These are phyloP conservation scores for Melieria crassipennis DNA, from an alignment of 2,888 invertebrate genomes.

Conservation along the genomic window DNA sequence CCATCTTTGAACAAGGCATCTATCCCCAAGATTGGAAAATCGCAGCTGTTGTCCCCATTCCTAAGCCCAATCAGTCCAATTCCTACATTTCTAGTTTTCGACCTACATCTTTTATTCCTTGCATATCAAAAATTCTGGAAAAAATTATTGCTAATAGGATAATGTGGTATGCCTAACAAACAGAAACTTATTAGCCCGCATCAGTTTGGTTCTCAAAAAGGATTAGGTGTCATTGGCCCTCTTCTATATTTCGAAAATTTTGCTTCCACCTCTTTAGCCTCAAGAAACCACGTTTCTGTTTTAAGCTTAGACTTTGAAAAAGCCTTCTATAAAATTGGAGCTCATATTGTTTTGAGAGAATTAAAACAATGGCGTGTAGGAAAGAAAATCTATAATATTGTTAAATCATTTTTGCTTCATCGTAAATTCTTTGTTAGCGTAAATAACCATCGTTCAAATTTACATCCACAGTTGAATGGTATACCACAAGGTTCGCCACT, in stretches of 20 bases:
- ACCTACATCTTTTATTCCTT: constrained; percentile 7
- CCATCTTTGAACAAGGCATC: not conserved
- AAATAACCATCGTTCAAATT: not conserved
- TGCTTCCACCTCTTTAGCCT: constrained; percentile 11
- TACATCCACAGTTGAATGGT: no score
- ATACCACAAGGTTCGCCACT: no score
- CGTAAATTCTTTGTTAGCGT: not conserved
- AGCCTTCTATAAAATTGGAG: constrained; percentile 10
- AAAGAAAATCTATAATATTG: not conserved
- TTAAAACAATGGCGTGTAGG: constrained; percentile 5
- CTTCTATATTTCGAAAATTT: constrained; percentile 15
- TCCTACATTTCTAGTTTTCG: not conserved
- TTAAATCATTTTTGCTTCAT: not conserved
- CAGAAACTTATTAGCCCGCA: constrained; percentile 6
- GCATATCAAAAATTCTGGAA: constrained; percentile 18
- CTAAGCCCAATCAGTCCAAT: constrained; percentile 11
- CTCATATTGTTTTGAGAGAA: constrained; percentile 3
- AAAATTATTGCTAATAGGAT: constrained; percentile 10
- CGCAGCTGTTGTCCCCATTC: not conserved
- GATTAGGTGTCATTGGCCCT: constrained; percentile 12
- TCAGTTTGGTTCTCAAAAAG: constrained; percentile 8
- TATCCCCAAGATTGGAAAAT: constrained; percentile 8
- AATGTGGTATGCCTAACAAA: constrained; percentile 13
- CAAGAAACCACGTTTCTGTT: constrained; percentile 9
- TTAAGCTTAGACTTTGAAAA: constrained; percentile 19